Base-by-base conservation (phyloP, 1,140 invertebrate genomes). In the Mercenaria mercenaria region DNA sequence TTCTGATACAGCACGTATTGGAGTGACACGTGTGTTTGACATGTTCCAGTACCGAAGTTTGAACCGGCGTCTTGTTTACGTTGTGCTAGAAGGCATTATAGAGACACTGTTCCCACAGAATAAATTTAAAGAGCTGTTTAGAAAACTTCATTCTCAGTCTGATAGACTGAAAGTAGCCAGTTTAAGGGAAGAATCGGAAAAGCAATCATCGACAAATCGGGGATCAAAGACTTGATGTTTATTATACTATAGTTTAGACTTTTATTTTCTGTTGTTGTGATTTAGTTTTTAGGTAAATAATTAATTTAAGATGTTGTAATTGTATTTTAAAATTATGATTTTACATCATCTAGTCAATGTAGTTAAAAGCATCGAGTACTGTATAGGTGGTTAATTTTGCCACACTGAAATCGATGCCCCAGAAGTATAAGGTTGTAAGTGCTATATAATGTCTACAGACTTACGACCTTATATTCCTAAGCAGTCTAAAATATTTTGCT, bases 11-110 rank as follows among this genome's bases (percentile, higher is more conserved):
- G 98, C 98, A 10, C 96, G 98, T 39, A 97, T 97, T 88, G 99
- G 99, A 26, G 96, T 99, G 0, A 96, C 98, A 26, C 97, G 97
- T 47, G 97, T 99, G 3, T 99, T 99, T 94, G 98, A 98, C 94
- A 96, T 99, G 91, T 96, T 99, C 92, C 98, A 99, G 96, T 97
- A 98, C 90, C 97, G 97, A 92, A 97, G 97, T 88, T 97, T 99
- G 29, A 99, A 99, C 96, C 97, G 92, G 69, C 97, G 99, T 92
- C 96, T 99, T 67, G 95, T 98, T 29, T 98, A 98, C 93, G 98
- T 99, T 18, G 95, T 99, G 13, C 95, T 99, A 4, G 98, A 99
- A 95, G 97, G 98, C 50, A 97, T 98, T 43, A 95, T 98, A 32
- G 97, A 97, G 91, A 97, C 97, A 67, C 94, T 98, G 20, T 98